Evolutionary conservation across 2,797 vertebrate species (phyloP).

Genomic region (Alca torda): DNA sequence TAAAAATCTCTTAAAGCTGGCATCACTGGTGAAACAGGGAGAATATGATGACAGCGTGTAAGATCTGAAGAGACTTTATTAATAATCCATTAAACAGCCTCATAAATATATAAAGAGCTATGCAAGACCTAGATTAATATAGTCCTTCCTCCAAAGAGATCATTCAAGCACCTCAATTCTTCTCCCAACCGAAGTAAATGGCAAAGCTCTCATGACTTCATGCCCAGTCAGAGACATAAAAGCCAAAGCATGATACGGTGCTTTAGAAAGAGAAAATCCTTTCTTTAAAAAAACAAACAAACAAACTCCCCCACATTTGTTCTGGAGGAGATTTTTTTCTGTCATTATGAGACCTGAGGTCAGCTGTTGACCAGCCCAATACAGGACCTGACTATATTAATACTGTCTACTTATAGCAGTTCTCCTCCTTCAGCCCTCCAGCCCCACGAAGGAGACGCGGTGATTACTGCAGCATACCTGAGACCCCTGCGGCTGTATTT

Average conservation of each 20-base stretch:
- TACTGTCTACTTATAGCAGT: not conserved
- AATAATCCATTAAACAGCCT: slow-evolving; percentile 47
- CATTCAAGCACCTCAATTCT: not conserved
- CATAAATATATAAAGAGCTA: not conserved
- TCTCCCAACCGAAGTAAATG: not conserved
- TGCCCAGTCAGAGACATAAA: not conserved
- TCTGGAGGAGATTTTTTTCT: not conserved
- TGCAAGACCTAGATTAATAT: slow-evolving; percentile 20
- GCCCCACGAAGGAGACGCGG: not conserved
- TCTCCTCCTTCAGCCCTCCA: not conserved
- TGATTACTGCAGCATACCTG: not conserved
- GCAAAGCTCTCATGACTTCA: not conserved
- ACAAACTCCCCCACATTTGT: not conserved
- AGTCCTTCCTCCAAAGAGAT: slow-evolving; percentile 17
- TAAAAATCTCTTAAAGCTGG: not conserved
- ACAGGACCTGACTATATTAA: not conserved
- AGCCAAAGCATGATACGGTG: not conserved
- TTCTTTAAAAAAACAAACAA: not conserved
- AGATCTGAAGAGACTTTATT: slow-evolving; percentile 28
- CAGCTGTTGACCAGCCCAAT: not conserved
- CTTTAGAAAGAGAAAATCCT: not conserved
- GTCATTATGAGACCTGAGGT: not conserved
- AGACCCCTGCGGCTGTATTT: not conserved
- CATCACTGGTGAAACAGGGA: not conserved
- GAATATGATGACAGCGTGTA: not conserved